Evolutionary conservation across 1,140 invertebrate genomes (phyloP).

Genomic region (Luehdorfia chinensis): DNA sequence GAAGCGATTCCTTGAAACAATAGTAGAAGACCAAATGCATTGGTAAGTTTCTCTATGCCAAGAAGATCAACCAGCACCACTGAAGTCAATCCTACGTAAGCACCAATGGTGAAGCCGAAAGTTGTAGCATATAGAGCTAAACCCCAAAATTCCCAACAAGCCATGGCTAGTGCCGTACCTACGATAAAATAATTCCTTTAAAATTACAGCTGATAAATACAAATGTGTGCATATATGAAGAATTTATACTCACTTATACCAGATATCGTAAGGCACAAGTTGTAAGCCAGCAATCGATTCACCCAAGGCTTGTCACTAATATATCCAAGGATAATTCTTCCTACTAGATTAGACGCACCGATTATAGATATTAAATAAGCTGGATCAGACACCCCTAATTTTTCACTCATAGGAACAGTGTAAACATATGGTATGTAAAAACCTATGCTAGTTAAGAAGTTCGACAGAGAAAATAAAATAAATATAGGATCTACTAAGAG

Average conservation of each 20-base stretch:
- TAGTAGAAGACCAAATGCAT: slow-evolving; percentile 94
- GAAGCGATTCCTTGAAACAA: slow-evolving; percentile 96
- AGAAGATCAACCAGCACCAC: slow-evolving; percentile 92
- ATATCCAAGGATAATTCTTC: slow-evolving; percentile 90
- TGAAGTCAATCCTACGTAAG: slow-evolving; percentile 95
- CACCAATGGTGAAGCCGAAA: slow-evolving; percentile 94
- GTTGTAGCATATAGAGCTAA: slow-evolving; percentile 87
- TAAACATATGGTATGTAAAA: slow-evolving; percentile 97
- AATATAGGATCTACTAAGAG: slow-evolving; percentile 92
- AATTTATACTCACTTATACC: slow-evolving; percentile 83
- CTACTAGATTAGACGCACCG: slow-evolving; percentile 92
- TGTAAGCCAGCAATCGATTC: slow-evolving; percentile 93
- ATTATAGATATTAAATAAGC: slow-evolving; percentile 86
- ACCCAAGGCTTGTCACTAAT: slow-evolving; percentile 92
- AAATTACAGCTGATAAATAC: slow-evolving; percentile 13
- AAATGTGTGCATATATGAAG: not conserved
- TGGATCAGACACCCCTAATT: slow-evolving; percentile 77
- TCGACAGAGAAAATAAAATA: slow-evolving; percentile 93
- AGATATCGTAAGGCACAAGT: slow-evolving; percentile 89
- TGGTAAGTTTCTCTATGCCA: slow-evolving; percentile 92
- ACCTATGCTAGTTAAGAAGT: slow-evolving; percentile 97
- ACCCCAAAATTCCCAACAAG: slow-evolving; percentile 82
- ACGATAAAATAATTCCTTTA: slow-evolving; percentile 44
- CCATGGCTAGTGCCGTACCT: slow-evolving; percentile 89
- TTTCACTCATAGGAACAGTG: slow-evolving; percentile 82